Evolutionary conservation across 2,797 vertebrate genomes (phyloP), one percentile per base, ranked within the genome.

Genomic region (Peromyscus attwateri): DNA sequence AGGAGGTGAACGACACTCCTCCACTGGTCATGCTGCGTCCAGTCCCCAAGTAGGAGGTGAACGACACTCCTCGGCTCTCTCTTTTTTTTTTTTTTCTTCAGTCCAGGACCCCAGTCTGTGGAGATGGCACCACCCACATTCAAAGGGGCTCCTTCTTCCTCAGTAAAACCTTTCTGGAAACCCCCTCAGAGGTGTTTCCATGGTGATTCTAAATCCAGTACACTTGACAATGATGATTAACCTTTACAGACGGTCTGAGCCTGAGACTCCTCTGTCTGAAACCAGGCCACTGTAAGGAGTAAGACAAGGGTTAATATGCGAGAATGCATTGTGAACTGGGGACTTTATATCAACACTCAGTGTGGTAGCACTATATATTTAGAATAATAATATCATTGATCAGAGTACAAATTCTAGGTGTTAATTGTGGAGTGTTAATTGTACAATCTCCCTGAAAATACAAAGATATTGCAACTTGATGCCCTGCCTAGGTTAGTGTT

Each of bases 401-500:
- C 75, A 84, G 31, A 93, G 29, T 29, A 60, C 49, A 55, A 37
- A 81, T 87, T 49, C 57, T 6, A 76, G n/a, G 21, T 43, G 43
- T 43, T 4, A 43, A 43, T 66, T 62, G 34, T 16, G 57, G 31
- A 40, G 23, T 49, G 31, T 19, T 25, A 70, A 70, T 29, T 19
- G 66, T 66, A 95, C n/a, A 89, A 37, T 93, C 77, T 89, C 71
- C 62, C 76, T 57, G 25, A 52, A 81, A 27, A 13, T 88, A 12
- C 71, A 80, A 95, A 92, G 60, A 75, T 95, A 88, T 13, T 85
- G 34, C 0, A 1, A 6, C 66, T 83, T 81, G 31, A 90, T 77
- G 7, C 40, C 62, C 0, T 37, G 19, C 75, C 49, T 92, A 60
- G 64, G 40, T n/a, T 68, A 85, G 31, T 81, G 11, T 85, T 10